A percentile compares a stretch with the other conserved stretches of the same genome.
phyloP scores from a whole-genome alignment of 2,888 invertebrate genomes.

The Drosophila tripunctata region DNA sequence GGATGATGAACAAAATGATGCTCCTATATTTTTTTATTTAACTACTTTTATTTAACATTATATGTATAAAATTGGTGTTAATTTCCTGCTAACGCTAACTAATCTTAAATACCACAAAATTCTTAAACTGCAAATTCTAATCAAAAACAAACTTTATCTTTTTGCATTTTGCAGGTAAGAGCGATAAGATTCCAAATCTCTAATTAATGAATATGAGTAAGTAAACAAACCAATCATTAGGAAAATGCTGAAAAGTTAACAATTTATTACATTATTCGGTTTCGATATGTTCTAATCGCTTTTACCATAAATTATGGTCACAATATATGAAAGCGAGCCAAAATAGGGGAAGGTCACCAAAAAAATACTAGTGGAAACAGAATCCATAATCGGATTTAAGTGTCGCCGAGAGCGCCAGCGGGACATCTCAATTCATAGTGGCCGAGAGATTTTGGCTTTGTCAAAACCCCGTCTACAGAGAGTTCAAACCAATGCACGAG shows the following conservation, averaged over 20 bases:
- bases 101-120: no score
- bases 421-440: slow-evolving; percentile 71
- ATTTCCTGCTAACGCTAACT: no score
- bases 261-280: slow-evolving; percentile 33
- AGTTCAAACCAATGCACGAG: slow-evolving; percentile 59
- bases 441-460: slow-evolving; percentile 15
- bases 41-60: no score
- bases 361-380: slow-evolving; percentile 8
- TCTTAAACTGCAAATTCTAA: background rate
- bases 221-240: slow-evolving; percentile 7
- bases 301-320: slow-evolving; percentile 65
- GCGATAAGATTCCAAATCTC: slow-evolving; percentile 48
- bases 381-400: slow-evolving; percentile 72
- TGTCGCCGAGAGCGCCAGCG: slow-evolving; percentile 60
- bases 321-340: slow-evolving; percentile 53
- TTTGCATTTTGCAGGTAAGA: slow-evolving; percentile 47
- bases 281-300: slow-evolving; percentile 54
- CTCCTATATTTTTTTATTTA: no score
- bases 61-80: no score
- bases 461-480: slow-evolving; percentile 7
- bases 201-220: slow-evolving; percentile 9
- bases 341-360: slow-evolving; percentile 16
- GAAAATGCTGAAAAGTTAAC: slow-evolving; percentile 20
- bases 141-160: background rate
- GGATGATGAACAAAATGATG: no score